A percentile compares a stretch with the other conserved stretches of the same genome.
Evolutionary conservation across 2,113 vertebrate species (phyloP).

Genomic region (Dicentrarchus labrax): DNA sequence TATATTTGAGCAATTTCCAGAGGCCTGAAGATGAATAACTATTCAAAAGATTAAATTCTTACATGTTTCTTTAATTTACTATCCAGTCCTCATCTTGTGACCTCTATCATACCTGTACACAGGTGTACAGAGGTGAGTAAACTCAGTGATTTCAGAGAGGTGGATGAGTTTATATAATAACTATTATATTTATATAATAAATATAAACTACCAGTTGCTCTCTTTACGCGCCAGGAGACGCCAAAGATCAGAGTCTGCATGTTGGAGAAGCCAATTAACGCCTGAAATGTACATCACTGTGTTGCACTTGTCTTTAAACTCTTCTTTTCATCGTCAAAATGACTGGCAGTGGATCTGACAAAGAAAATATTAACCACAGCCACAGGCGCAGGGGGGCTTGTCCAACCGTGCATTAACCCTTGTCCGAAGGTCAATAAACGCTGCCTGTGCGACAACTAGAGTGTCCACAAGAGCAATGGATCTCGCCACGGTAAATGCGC

Average conservation of each 20-base stretch:
- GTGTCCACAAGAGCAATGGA: conserved; percentile 76
- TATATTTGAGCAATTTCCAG: background rate
- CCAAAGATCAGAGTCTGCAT: conserved; percentile 7
- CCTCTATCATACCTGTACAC: too few species aligned
- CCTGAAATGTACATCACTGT: background rate
- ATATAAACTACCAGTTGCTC: too few species aligned
- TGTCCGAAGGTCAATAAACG: conserved; percentile 46
- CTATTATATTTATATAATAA: too few species aligned
- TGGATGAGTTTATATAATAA: too few species aligned
- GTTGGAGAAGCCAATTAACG: background rate
- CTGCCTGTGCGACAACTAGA: background rate
- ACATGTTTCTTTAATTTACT: too few species aligned
- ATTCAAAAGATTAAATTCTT: too few species aligned
- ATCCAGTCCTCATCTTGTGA: too few species aligned
- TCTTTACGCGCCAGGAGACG: background rate
- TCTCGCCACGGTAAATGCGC: conserved; percentile 80
- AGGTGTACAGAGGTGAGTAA: too few species aligned
- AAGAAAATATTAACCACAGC: conserved; percentile 47
- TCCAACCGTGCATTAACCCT: conserved; percentile 58
- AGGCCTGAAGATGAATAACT: background rate
- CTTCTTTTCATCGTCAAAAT: background rate
- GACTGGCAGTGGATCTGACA: background rate
- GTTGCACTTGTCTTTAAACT: background rate
- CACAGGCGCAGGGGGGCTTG: background rate
- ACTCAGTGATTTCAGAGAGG: too few species aligned